Evolutionary conservation across 2,888 invertebrate species (phyloP), one percentile per base, ranked within the genome.

Genomic region (Tigriopus californicus): DNA sequence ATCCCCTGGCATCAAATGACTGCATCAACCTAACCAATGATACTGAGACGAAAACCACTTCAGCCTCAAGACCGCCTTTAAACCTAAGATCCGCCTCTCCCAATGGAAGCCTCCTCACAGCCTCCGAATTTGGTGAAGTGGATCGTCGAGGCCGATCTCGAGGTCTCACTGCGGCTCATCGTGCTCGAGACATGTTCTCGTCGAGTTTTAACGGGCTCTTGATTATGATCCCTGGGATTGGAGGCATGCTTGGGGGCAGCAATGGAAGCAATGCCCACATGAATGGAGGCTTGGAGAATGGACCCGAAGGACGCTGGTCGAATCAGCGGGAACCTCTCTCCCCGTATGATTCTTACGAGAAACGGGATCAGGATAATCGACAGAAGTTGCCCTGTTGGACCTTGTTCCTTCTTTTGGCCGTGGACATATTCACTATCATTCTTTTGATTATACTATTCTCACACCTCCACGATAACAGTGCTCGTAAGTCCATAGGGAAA

Each of bases 51-150:
- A 33, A 33, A 33, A 33, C 33, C 4, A 8, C 3, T 33, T 33
- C 33, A 33, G 33, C 33, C 33, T 33, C 33, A 33, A 33, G 33
- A 33, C 33, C 33, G 33, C 33, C 33, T 33, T 33, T 33, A 5
- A 33, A 33, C 3, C 13, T 11, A 5, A 49, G 49, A 22, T 49
- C 49, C 8, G 10, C 15, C 4, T 49, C 49, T 18, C 49, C 49
- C 2, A 49, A 18, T 20, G 22, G 15, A 20, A 49, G 49, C 11
- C 5, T 49, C 4, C 49, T 18, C 20, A 56, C 56, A 2, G 54
- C 54, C 8, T 54, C 54, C 41, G 56, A 56, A 33, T 56, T 56
- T 56, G 46, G 46, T 20, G 56, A 56, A 22, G 44, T 46, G 12
- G 56, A 56, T 25, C 11, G 13, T 13, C 20, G 46, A 20, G 56